phyloP scores from a whole-genome alignment of 2,888 invertebrate species.

The Xestia xanthographa region DNA sequence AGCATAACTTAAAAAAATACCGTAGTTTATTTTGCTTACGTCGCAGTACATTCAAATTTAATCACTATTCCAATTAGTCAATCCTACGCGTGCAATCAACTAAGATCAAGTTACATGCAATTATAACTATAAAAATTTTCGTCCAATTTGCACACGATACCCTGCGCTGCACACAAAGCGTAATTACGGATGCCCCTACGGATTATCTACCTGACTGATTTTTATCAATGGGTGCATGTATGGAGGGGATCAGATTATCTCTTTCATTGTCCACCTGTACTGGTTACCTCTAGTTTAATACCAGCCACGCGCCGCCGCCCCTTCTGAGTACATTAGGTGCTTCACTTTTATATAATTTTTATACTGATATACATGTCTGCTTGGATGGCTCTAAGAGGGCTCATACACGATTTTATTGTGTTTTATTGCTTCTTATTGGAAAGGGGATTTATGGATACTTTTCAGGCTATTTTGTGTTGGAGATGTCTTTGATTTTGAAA shows the following conservation, averaged over 20 bases:
- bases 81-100: slow-evolving; percentile 26
- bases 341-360: slow-evolving; percentile 67
- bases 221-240: slow-evolving; percentile 74
- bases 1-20: neutral
- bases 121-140: slow-evolving; percentile 41
- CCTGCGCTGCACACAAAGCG: slow-evolving; percentile 76
- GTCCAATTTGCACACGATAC: slow-evolving; percentile 60
- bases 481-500: slow-evolving; percentile 26
- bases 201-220: slow-evolving; percentile 88
- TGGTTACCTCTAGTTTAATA: slow-evolving; percentile 85
- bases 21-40: neutral
- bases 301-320: slow-evolving; percentile 74
- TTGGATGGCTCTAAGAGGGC: slow-evolving; percentile 48
- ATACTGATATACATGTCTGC: slow-evolving; percentile 55
- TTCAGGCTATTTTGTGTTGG: slow-evolving; percentile 33
- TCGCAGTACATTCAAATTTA: neutral
- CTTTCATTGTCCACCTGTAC: slow-evolving; percentile 64
- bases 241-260: slow-evolving; percentile 68
- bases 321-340: slow-evolving; percentile 58
- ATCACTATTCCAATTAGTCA: slow-evolving; percentile 24
- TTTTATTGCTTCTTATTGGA: slow-evolving; percentile 66
- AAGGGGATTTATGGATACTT: slow-evolving; percentile 50
- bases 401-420: slow-evolving; percentile 57
- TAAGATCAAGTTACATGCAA: slow-evolving; percentile 43
- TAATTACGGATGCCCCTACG: slow-evolving; percentile 81